Evolutionary conservation across 2,888 invertebrate genomes (phyloP), one percentile per base, ranked within the genome.

Genomic region (Chrysina gloriosa): DNA sequence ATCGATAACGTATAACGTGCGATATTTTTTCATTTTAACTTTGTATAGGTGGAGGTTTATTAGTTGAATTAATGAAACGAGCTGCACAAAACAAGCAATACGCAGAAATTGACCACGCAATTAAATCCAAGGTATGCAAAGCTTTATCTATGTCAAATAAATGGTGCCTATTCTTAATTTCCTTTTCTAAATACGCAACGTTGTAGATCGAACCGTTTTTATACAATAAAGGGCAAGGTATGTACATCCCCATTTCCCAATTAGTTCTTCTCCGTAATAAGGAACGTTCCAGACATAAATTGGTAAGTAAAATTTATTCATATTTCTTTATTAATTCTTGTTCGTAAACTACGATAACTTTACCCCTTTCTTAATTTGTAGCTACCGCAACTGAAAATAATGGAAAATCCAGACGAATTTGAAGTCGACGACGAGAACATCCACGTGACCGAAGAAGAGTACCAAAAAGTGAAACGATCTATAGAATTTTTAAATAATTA

Each of bases 31-130:
- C 70, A n/a, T n/a, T n/a, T n/a, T n/a, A n/a, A n/a, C n/a, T n/a
- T n/a, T n/a, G n/a, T n/a, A n/a, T n/a, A 91, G 95, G 97, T 71
- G 95, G 95, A 23, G 98, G 97, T 64, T 86, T 95, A n/a, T 84
- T 97, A 21, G 94, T 97, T 5, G 95, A 96, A 78, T 90, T 96
- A 87, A 95, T 95, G 93, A 95, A 96, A 81, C 86, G 95, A 73
- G 95, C 96, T 0, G 88, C 93, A 1, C 94, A 95, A 79, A 95
- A 92, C 73, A 96, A 96, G 81, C 94, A 95, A 79, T 95, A 90
- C 77, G 94, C 94, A 0, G 95, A 97, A 83, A 88, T 97, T 70
- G 97, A 97, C 82, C 94, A 96, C 81, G 94, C 94, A 0, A 95
- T 98, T 66, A 92, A 93, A 82, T 94, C 93, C 0, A 94, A 95